A percentile compares a stretch with the other conserved stretches of the same genome.
phyloP scores from a whole-genome alignment of 2,888 invertebrate genomes.

The Harpalus rufipes region DNA sequence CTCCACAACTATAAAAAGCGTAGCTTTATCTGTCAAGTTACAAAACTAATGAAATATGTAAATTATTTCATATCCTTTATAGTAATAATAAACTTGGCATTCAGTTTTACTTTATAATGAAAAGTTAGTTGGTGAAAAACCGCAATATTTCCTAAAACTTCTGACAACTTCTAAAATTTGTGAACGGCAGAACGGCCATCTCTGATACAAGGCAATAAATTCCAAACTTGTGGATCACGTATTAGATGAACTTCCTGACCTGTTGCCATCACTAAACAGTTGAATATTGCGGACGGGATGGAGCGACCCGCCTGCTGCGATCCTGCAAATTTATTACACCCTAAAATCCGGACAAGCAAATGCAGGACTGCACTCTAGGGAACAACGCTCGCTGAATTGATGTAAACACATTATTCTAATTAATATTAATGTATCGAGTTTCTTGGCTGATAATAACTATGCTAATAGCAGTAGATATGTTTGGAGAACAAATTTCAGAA shows the following conservation, averaged over 20 bases:
- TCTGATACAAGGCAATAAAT: constrained; percentile 59
- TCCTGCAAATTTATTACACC: constrained; percentile 58
- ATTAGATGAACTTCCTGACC: constrained; percentile 64
- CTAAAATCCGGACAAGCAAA: constrained; percentile 49
- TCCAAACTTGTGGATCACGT: constrained; percentile 61
- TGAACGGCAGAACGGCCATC: constrained; percentile 32
- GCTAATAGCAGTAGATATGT: neutral
- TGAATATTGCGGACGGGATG: neutral
- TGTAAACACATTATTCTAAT: constrained; percentile 49
- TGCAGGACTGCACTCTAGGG: constrained; percentile 57
- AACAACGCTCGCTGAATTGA: constrained; percentile 20
- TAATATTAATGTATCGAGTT: constrained; percentile 57
- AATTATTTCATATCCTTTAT: constrained; percentile 47
- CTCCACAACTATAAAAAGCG: constrained; percentile 25
- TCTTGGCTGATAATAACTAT: constrained; percentile 23
- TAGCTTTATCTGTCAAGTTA: constrained; percentile 38
- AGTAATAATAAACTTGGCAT: constrained; percentile 49
- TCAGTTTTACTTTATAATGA: constrained; percentile 55
- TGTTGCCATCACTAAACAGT: constrained; percentile 62
- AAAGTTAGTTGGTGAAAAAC: constrained; percentile 46
- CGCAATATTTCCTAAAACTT: constrained; percentile 47
- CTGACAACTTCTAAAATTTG: constrained; percentile 58
- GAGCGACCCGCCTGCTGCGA: constrained; percentile 32
- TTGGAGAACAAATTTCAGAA: neutral
- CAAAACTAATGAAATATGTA: constrained; percentile 54